These are phyloP conservation scores for Asobara japonica DNA, from an alignment of 1,140 invertebrate genomes.

Conservation along the genomic window DNA sequence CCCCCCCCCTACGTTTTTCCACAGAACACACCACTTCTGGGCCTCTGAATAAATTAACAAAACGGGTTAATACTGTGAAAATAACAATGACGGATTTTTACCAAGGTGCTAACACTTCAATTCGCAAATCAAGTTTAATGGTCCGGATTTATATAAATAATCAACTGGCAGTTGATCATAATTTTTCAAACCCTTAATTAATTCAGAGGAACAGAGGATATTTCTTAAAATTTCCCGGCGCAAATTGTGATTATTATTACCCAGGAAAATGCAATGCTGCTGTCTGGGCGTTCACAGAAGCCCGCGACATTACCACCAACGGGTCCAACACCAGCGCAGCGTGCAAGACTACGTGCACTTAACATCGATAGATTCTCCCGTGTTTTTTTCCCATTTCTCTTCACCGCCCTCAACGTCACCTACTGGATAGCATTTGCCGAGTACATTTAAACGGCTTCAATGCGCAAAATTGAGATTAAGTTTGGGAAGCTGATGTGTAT, in stretches of 20 bases:
- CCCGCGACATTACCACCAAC: constrained; percentile 56
- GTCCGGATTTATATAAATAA: too few relatives aligned
- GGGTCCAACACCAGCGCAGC: constrained; percentile 72
- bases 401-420: constrained; percentile 83
- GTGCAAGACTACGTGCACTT: constrained; percentile 78
- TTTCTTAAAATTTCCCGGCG: constrained; percentile 39
- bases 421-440: constrained; percentile 92
- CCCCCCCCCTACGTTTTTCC: too few relatives aligned
- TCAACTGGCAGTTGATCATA: too few relatives aligned
- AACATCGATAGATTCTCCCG: constrained; percentile 87
- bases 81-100: too few relatives aligned
- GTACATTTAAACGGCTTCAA: constrained; percentile 61
- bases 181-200: too few relatives aligned
- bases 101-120: neutral
- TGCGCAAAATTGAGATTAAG: neutral
- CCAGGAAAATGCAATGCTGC: constrained; percentile 69
- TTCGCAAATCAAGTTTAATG: too few relatives aligned
- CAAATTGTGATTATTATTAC: constrained; percentile 54
- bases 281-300: constrained; percentile 66
- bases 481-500: too few relatives aligned
- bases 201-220: constrained; percentile 44
- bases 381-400: constrained; percentile 87
- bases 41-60: constrained; percentile 35
- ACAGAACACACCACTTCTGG: constrained; percentile 48
- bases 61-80: neutral